A percentile compares a stretch with the other conserved stretches of the same genome.
Evolutionary conservation across 2,113 vertebrate species (phyloP).

Genomic region (Opisthocomus hoazin): DNA sequence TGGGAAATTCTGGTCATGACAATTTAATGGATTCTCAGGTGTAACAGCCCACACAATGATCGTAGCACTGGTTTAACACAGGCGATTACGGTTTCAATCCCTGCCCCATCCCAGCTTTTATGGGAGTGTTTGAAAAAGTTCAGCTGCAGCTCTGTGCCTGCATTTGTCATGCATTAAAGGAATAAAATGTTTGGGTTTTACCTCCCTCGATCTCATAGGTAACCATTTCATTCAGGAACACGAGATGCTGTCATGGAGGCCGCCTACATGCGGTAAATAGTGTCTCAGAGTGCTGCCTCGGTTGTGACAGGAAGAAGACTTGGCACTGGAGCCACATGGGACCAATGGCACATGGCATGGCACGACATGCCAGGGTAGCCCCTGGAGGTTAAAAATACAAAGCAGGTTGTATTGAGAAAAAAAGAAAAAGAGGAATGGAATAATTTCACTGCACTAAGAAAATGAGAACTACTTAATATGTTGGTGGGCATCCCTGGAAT

Average conservation of each 20-base stretch:
- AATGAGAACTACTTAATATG: slow-evolving; percentile 51
- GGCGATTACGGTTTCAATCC: not conserved
- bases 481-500: slow-evolving; percentile 29
- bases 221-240: not conserved
- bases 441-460: not conserved
- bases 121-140: not conserved
- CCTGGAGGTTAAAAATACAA: not conserved
- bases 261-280: rapidly evolving
- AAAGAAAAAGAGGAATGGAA: not conserved
- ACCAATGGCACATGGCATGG: not conserved
- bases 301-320: not conserved
- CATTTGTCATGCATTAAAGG: not conserved
- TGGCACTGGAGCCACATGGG: not conserved
- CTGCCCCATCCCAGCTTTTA: not conserved
- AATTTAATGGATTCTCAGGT: not conserved
- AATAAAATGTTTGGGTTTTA: not conserved
- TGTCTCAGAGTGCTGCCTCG: not conserved
- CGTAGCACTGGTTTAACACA: not conserved
- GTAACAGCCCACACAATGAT: not conserved
- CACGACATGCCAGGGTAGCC: no score
- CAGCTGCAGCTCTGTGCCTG: not conserved
- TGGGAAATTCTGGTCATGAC: not conserved
- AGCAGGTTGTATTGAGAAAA: not conserved
- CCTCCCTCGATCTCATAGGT: not conserved
- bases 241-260: not conserved